Evolutionary conservation across 2,113 vertebrate species (phyloP), one percentile per base, ranked within the genome.

Genomic region (Haemorhous mexicanus): DNA sequence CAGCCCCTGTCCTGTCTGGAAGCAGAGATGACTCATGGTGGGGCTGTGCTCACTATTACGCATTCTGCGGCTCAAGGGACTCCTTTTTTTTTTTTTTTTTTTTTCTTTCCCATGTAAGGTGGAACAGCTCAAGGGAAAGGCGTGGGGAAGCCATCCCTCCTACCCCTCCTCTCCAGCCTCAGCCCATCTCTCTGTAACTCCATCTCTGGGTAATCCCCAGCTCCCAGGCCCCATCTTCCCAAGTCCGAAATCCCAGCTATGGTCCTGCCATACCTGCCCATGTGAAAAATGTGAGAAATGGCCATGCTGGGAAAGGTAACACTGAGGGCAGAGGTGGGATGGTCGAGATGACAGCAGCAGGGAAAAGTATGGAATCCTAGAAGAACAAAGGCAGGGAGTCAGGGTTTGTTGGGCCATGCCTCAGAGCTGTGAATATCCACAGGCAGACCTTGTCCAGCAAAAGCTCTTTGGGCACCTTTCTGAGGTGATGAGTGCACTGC

Each of bases 201-300:
- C 46, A 13, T 7, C 10, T 80, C 1, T 59, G n/a, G 27, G 11
- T 26, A 49, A 49, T n/a, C 4, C 14, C 3, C n/a, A 58, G 28
- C 27, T 84, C 7, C 27, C 10, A 43, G 3, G 13, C 14, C 46
- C 67, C 50, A 52, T 6, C 6, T 44, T 43, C 21, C 41, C 0
- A 2, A 22, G 37, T 18, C 49, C 0, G 0, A 79, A 75, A 43
- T 62, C 46, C 37, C 19, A 74, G 6, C 41, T 58, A 21, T 44
- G 64, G 22, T 27, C 32, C 32, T 75, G 47, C 27, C 11, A 6
- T 53, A 13, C 9, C 43, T 73, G 64, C 11, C 39, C 8, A 3
- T 0, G 0, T 50, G 58, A 28, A 33, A 67, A 53, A 3, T 0
- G 0, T 50, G 58, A 28, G 35, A 67, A 58, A 26, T 16, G 26